Conservation (phyloP, 1,140 invertebrate genomes). For the Lerema accius region DNA sequence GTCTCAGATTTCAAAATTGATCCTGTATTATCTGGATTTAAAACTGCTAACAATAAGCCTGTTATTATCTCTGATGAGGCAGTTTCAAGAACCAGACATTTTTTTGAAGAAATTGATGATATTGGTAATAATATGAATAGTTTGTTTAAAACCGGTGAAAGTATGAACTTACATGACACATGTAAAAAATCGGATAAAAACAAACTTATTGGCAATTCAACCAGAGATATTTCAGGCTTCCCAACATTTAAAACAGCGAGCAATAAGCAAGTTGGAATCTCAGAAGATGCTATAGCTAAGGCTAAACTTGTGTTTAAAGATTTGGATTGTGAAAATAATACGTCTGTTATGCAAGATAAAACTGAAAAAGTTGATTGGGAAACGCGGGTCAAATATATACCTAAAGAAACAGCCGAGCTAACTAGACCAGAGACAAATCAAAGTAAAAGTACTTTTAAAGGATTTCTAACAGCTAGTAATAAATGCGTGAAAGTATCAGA, state of each 20-base stretch:
- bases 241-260: conserved; percentile 45
- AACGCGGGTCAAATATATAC: too few species aligned
- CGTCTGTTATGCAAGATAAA: conserved; percentile 4
- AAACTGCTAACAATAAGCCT: conserved; percentile 49
- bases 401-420: too few species aligned
- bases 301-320: conserved; percentile 59
- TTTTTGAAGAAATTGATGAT: conserved; percentile 46
- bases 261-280: conserved; percentile 47
- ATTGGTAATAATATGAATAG: not conserved
- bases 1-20: not conserved
- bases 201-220: not conserved
- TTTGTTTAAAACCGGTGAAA: not conserved
- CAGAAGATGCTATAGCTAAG: conserved; percentile 63
- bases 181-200: not conserved
- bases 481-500: conserved; percentile 56
- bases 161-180: not conserved
- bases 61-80: conserved; percentile 56
- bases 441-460: conserved; percentile 30
- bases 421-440: not conserved
- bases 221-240: not conserved
- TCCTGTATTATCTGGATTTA: conserved; percentile 36
- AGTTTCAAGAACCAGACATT: conserved; percentile 44
- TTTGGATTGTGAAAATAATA: conserved; percentile 18
- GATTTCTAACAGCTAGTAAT: conserved; percentile 55
- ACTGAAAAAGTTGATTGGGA: conserved; percentile 6